Evolutionary conservation across 2,888 invertebrate species (phyloP), one percentile per base, ranked within the genome.

Genomic region (Cheilosia impressa): DNA sequence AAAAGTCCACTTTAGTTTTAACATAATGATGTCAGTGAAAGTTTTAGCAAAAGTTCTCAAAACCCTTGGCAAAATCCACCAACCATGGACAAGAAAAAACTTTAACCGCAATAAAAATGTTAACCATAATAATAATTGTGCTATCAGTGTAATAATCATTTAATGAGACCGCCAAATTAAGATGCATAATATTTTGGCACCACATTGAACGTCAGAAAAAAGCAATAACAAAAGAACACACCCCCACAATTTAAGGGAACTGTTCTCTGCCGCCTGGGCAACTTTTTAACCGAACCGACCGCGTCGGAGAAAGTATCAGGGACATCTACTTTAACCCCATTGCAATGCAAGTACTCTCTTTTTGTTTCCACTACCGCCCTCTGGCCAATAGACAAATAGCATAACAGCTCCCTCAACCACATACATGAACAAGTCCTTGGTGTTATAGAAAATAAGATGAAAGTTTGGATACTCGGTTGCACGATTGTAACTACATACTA

Each of bases 401-500:
- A 69, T 63, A 52, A 27, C 63, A 38, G 22, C 27, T 34, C 15
- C 52, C 22, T 19, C 41, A 50, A 52, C 66, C 76, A 17, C 76
- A 76, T 60, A 43, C 52, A 76, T 52, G 69, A 69, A 45, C 62
- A 62, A 57, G 58, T 72, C 65, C 52, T 72, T 79, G 22, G 60
- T 65, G 52, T 58, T 72, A 22, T 60, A 66, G 65, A 79, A 66
- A 72, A 72, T 79, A 72, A 72, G 72, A 72, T 60, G 58, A 79
- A 66, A 79, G 79, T 79, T 79, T 66, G 63, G 72, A 72, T 79
- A 53, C 72, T 72, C 79, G 72, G 60, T 66, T 72, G 72, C 79
- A 79, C 71, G 65, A 79, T 79, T 79, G 79, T 72, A 79, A 72
- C 79, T 79, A 58, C n/a, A n/a, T n/a, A n/a, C 79, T 65, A 13